Evolutionary conservation across 2,888 invertebrate genomes (phyloP), one percentile per base, ranked within the genome.

Genomic region (Phrixothrix hirtus): DNA sequence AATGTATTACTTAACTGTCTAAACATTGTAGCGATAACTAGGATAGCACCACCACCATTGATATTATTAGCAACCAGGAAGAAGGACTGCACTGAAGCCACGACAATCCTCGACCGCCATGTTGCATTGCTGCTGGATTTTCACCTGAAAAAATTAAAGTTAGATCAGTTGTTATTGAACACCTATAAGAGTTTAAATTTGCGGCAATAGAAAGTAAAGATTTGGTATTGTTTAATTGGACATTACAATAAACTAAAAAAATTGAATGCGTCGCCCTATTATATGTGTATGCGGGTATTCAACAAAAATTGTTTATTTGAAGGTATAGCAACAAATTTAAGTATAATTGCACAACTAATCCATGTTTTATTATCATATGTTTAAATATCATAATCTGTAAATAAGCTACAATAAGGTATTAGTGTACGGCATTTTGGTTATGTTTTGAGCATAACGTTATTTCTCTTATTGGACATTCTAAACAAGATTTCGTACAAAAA

Each of bases 91-190:
- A 74, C 57, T 74, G 73, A 36, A 75, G 65, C 76, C 76, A 76
- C 32, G 76, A 76, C 25, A 75, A 61, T 48, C 74, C 76, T 53
- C 74, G 63, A 13, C 77, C 77, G 35, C 78, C 78, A 56, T 79
- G 78, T 61, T 79, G 79, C 79, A 79, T 79, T 9, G 79, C 79
- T 17, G 79, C 79, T 26, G 78, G 79, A 67, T 79, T 79, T 64
- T 79, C 79, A 60, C 79, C 79, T 79, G 70, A 27, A 71, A 70
- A n/a, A n/a, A n/a, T n/a, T n/a, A n/a, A n/a, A n/a, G n/a, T n/a
- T n/a, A n/a, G n/a, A n/a, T n/a, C n/a, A n/a, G n/a, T n/a, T n/a
- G n/a, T n/a, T n/a, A n/a, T n/a, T n/a, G n/a, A n/a, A n/a, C n/a
- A n/a, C n/a, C n/a, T n/a, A n/a, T n/a, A n/a, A n/a, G n/a, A n/a